Percentiles rank a stretch among this genome's conserved stretches.
phyloP scores from a whole-genome alignment of 1,140 invertebrate genomes.

The Drosophila prosaltans region DNA sequence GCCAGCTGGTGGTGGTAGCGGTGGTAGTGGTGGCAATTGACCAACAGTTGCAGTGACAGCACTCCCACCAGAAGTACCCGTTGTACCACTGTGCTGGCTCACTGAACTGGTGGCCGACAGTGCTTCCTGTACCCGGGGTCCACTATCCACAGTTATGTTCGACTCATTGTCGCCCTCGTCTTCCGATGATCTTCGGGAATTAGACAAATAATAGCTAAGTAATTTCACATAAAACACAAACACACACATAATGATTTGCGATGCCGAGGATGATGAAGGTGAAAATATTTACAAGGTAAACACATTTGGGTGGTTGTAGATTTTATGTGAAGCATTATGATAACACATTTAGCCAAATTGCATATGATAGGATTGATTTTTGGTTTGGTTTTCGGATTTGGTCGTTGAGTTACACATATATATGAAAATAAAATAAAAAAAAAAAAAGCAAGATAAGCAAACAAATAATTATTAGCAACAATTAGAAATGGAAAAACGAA shows the following conservation, averaged over 20 bases:
- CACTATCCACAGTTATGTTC: slow-evolving; percentile 77
- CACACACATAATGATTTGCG: slow-evolving; percentile 32
- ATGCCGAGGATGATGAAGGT: slow-evolving; percentile 7
- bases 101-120: slow-evolving; percentile 71
- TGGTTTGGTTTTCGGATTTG: slow-evolving; percentile 11
- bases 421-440: slow-evolving; percentile 70
- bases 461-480: slow-evolving; percentile 54
- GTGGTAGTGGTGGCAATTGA: slow-evolving; percentile 23
- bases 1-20: slow-evolving; percentile 46
- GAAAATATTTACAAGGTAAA: slow-evolving; percentile 21
- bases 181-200: slow-evolving; percentile 83
- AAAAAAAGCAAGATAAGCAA: slow-evolving; percentile 44
- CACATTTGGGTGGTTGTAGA: slow-evolving; percentile 19
- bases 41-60: slow-evolving; percentile 9
- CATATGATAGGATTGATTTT: slow-evolving; percentile 16
- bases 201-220: slow-evolving; percentile 82
- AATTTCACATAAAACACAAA: slow-evolving; percentile 23
- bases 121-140: slow-evolving; percentile 71
- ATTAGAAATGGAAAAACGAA: slow-evolving; percentile 29
- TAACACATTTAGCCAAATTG: slow-evolving; percentile 44
- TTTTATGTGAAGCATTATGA: slow-evolving; percentile 21
- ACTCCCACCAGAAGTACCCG: slow-evolving; percentile 1
- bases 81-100: slow-evolving; percentile 31
- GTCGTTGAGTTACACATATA: slow-evolving; percentile 47
- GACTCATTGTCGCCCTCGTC: slow-evolving; percentile 82